Evolutionary conservation across 2,888 invertebrate genomes (phyloP).

Genomic region (Liopterus haemorrhoidalis): DNA sequence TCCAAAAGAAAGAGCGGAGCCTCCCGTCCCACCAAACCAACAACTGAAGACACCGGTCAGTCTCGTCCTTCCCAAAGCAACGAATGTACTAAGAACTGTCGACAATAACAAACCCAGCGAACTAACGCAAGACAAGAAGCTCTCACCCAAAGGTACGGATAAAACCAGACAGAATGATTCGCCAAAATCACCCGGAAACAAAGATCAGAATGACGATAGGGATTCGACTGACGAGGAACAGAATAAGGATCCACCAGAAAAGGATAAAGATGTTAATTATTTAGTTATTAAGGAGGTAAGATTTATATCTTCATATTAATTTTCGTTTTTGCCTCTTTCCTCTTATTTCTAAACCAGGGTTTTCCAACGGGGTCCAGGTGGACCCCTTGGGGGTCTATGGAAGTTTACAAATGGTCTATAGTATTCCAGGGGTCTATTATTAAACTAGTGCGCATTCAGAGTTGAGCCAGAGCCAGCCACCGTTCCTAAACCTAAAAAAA

Average conservation of each 20-base stretch:
- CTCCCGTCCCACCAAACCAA: slow-evolving; percentile 7
- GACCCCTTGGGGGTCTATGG: no score
- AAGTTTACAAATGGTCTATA: no score
- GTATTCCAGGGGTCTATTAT: no score
- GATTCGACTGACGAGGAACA: slow-evolving; percentile 13
- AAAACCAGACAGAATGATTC: slow-evolving; percentile 6
- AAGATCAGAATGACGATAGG: slow-evolving; percentile 11
- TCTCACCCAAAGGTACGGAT: slow-evolving; percentile 4
- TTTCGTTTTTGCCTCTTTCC: no score
- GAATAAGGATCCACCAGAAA: slow-evolving; percentile 20
- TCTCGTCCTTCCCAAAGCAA: slow-evolving; percentile 13
- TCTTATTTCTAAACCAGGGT: no score
- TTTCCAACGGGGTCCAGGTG: no score
- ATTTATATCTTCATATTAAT: no score
- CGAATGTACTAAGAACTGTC: slow-evolving; percentile 12
- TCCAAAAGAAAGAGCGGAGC: slow-evolving; percentile 53
- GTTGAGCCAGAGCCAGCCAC: no score
- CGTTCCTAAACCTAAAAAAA: no score
- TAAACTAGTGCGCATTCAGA: no score
- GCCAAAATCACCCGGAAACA: slow-evolving; percentile 17
- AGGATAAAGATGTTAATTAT: slow-evolving; percentile 38
- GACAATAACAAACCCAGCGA: slow-evolving; percentile 14
- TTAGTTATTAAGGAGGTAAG: slow-evolving; percentile 43
- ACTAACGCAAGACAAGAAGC: slow-evolving; percentile 3
- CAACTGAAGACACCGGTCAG: slow-evolving; percentile 14